Evolutionary conservation across 2,888 invertebrate species (phyloP), one percentile per base, ranked within the genome.

Genomic region (Norana najaformis): DNA sequence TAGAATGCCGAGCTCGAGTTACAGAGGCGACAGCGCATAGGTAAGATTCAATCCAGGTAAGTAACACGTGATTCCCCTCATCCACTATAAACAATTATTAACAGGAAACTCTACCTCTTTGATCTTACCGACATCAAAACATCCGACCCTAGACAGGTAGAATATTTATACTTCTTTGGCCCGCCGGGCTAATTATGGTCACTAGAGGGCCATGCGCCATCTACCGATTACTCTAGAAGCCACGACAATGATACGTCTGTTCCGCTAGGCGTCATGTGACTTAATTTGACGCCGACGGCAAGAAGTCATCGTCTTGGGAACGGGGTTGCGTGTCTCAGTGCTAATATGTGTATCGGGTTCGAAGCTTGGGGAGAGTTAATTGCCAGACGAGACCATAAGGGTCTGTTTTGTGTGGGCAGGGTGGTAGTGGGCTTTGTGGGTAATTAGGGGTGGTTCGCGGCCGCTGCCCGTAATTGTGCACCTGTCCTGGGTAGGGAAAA

Each of bases 131-230:
- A 85, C 85, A 16, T 36, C 11, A 85, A n/a, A 85, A 23, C 18
- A 85, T 20, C 36, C 37, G 85, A 35, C 37, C 23, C 23, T 85
- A 14, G 85, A 36, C 85, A 37, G 18, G 6, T 85, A 85, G 85
- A 85, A 85, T 85, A 85, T 37, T 85, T 37, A 85, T 85, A 85
- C 37, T 69, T n/a, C 69, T 69, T 8, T 69, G 69, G n/a, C 69
- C 69, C n/a, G 69, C 8, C 30, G n/a, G 11, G 69, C 30, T 3
- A 69, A 69, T 69, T 69, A 69, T 69, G 4, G 30, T 69, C 69
- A 8, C 69, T 69, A 69, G 30, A n/a, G 30, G 69, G n/a, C 69
- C 69, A n/a, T 0, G 16, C 69, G 69, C 69, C 69, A 69, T 13
- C 69, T 69, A 69, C 11, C 69, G 69, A 11, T 69, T 69, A n/a